Evolutionary conservation across 2,888 invertebrate species (phyloP).

Genomic region (Piscicola geometra): DNA sequence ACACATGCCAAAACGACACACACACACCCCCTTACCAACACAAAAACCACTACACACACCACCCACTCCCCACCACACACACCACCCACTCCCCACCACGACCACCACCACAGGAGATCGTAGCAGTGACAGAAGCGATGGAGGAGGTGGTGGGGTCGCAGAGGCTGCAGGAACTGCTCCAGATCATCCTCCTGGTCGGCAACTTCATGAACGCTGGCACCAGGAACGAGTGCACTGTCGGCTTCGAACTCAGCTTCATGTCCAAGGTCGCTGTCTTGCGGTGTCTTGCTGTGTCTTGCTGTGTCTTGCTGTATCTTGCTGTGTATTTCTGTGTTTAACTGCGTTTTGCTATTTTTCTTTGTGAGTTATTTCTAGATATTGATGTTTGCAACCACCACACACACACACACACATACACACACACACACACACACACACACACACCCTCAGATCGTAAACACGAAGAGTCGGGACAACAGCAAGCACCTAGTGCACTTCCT

Average conservation of each 20-base stretch:
- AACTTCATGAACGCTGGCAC: conserved; percentile 96
- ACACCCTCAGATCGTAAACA: conserved; percentile 56
- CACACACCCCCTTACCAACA: background rate
- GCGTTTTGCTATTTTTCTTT: background rate
- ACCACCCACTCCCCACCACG: background rate
- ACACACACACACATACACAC: too few species aligned
- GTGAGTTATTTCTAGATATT: background rate
- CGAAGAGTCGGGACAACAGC: conserved; percentile 84
- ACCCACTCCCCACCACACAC: background rate
- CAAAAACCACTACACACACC: background rate
- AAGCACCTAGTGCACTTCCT: conserved; percentile 87
- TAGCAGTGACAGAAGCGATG: conserved; percentile 88
- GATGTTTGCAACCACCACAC: too few species aligned
- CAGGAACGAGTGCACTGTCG: conserved; percentile 82
- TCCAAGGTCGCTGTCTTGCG: conserved; percentile 67
- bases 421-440: too few species aligned
- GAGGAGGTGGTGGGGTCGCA: conserved; percentile 83
- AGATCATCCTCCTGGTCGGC: conserved; percentile 80
- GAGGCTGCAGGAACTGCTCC: conserved; percentile 83
- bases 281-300: background rate
- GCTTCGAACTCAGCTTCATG: conserved; percentile 91
- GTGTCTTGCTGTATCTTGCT: background rate
- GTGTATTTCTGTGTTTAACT: conserved; percentile 7
- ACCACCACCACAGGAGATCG: conserved; percentile 69
- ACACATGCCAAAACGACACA: background rate